Conservation (phyloP, 2,888 invertebrate genomes). For the Chaetogeoica ovagalla region DNA sequence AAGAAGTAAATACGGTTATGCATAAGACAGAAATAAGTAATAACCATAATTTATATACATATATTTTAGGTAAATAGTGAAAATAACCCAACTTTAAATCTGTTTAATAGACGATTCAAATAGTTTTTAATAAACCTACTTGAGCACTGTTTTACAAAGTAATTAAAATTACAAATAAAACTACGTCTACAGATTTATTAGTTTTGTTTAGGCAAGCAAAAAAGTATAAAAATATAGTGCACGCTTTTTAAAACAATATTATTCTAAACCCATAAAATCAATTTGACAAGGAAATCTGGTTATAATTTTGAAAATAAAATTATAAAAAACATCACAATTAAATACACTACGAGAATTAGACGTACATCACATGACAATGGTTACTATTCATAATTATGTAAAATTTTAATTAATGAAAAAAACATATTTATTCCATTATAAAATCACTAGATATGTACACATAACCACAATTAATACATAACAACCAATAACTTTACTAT, state of each 20-base stretch:
- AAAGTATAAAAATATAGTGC: neutral
- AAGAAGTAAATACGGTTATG: neutral
- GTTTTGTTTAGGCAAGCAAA: neutral
- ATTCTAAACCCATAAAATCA: neutral
- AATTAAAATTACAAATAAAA: slow-evolving; percentile 2
- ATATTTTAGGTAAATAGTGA: slow-evolving; percentile 1
- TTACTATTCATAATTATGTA: too few relatives aligned
- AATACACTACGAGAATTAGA: neutral
- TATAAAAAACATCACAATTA: neutral
- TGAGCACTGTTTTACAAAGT: slow-evolving; percentile 16
- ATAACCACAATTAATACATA: neutral
- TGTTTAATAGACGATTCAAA: slow-evolving; percentile 6
- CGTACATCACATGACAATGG: neutral
- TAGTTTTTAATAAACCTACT: neutral
- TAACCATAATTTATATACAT: neutral
- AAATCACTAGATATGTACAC: too few relatives aligned
- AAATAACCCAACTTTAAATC: too few relatives aligned
- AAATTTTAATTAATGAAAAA: too few relatives aligned
- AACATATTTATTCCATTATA: too few relatives aligned
- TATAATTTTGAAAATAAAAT: neutral
- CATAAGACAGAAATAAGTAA: neutral
- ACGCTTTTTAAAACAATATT: neutral
- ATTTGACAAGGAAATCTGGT: neutral
- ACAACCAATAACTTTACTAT: neutral
- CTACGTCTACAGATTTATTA: neutral